Evolutionary conservation across 2,888 invertebrate species (phyloP).

Genomic region (Lottia scabra): DNA sequence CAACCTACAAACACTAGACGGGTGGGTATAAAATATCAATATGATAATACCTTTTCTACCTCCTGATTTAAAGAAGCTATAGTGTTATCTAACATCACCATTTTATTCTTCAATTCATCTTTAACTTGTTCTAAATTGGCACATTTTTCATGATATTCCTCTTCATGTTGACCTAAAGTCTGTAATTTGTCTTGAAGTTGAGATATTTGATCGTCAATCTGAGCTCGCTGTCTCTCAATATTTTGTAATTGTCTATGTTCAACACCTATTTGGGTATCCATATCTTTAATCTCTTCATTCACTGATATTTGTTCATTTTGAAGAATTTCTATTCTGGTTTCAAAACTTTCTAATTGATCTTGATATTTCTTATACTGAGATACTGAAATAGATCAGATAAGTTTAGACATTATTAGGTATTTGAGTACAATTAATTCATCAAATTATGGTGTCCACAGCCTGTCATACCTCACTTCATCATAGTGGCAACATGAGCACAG

Average conservation of each 20-base stretch:
- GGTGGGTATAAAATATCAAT: not conserved
- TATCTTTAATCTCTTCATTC: not conserved
- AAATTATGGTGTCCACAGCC: too few relatives aligned
- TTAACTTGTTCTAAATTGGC: not conserved
- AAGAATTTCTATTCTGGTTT: not conserved
- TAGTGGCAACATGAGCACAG: too few relatives aligned
- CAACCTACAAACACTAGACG: too few relatives aligned
- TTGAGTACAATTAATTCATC: too few relatives aligned
- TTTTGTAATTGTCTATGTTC: not conserved
- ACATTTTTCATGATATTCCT: not conserved
- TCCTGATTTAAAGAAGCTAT: not conserved
- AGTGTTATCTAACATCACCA: not conserved
- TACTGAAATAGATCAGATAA: too few relatives aligned
- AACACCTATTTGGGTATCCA: not conserved
- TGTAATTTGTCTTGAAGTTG: not conserved
- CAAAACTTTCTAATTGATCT: not conserved
- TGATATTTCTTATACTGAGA: not conserved
- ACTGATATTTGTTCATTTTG: not conserved
- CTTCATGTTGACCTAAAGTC: not conserved
- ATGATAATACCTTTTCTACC: not conserved
- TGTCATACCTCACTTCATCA: too few relatives aligned
- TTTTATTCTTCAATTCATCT: not conserved
- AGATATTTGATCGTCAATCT: not conserved
- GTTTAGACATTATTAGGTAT: too few relatives aligned
- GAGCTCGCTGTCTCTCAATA: not conserved